Evolutionary conservation across 2,113 vertebrate species (phyloP), one percentile per base, ranked within the genome.

Genomic region (Leptobrachium ailaonicum): DNA sequence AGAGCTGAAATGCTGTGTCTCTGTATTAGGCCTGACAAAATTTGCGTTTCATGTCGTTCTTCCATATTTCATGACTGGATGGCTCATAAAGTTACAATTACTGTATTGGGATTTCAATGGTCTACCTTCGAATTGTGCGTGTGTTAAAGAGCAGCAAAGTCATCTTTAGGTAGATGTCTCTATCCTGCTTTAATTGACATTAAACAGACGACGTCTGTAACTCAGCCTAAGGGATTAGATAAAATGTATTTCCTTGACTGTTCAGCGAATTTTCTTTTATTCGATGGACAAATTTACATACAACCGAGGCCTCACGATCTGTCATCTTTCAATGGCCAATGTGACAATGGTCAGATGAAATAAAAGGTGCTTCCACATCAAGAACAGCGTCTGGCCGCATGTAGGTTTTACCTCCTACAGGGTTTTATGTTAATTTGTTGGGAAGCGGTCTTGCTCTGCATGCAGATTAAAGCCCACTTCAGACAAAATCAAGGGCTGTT

Each of bases 131-230:
- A 89, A 88, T 87, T 86, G 88, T 88, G 87, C 42, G 40, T 75
- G 72, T 66, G 80, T 85, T 89, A 88, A 90, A 71, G 90, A 90
- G 87, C 85, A 85, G 87, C 86, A 84, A 72, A 76, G 88, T 90
- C 89, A 90, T 84, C 85, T 42, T 87, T 83, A 32, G 85, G 89
- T 90, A 91, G 90, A 92, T 88, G 79, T 93, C 91, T 93, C 90
- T 90, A 91, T 94, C 89, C 89, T 88, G 88, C 88, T 71, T 84
- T 91, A 91, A 93, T 89, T 90, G 91, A 92, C 85, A 83, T 90
- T 90, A 88, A 91, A 88, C 89, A 92, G 88, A 88, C 63, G 66
- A 75, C 81, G 87, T 88, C 91, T 89, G 87, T 90, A 91, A 88
- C 90, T 90, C 88, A 90, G 88, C 86, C 88, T 87, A 85, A 84